These are phyloP conservation scores for Masnerella sp. DNA, from an alignment of 2,888 invertebrate species.

Conservation along the genomic window DNA sequence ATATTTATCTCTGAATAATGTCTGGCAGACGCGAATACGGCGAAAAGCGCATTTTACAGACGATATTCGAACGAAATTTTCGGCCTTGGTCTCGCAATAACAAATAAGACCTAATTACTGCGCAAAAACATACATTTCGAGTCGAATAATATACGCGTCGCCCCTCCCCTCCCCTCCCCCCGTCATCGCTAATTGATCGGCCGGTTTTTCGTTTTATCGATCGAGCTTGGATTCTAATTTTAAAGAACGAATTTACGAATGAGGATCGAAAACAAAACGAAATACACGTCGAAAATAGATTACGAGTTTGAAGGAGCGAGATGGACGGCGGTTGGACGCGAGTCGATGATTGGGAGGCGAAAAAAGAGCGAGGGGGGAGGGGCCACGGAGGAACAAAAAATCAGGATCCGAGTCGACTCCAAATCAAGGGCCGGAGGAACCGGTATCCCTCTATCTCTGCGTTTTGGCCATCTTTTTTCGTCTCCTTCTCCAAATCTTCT, in stretches of 20 bases:
- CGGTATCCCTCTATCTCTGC: constrained; percentile 66
- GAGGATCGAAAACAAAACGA: constrained; percentile 19
- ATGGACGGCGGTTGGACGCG: neutral
- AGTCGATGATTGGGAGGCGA: constrained; percentile 8
- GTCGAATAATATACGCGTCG: constrained; percentile 10
- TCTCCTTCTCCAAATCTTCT: constrained; percentile 4
- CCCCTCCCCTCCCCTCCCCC: no score
- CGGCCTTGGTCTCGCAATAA: constrained; percentile 18
- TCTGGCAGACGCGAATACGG: neutral
- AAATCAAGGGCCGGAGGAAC: constrained; percentile 73
- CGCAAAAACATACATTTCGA: constrained; percentile 5
- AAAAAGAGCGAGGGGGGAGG: constrained; percentile 43
- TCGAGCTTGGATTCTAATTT: constrained; percentile 27
- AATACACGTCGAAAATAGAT: constrained; percentile 29
- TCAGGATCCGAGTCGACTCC: constrained; percentile 66
- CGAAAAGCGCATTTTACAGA: neutral
- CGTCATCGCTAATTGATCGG: constrained; percentile 12
- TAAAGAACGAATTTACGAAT: constrained; percentile 26
- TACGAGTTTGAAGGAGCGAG: constrained; percentile 35
- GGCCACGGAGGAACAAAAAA: constrained; percentile 60
- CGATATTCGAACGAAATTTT: constrained; percentile 20
- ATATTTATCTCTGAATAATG: neutral
- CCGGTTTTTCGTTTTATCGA: constrained; percentile 16
- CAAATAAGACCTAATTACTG: constrained; percentile 31
- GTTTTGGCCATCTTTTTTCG: constrained; percentile 28